A percentile compares a stretch with the other conserved stretches of the same genome.
These are phyloP conservation scores for Noctua comes DNA, from an alignment of 2,888 invertebrate species.

Conservation along the genomic window DNA sequence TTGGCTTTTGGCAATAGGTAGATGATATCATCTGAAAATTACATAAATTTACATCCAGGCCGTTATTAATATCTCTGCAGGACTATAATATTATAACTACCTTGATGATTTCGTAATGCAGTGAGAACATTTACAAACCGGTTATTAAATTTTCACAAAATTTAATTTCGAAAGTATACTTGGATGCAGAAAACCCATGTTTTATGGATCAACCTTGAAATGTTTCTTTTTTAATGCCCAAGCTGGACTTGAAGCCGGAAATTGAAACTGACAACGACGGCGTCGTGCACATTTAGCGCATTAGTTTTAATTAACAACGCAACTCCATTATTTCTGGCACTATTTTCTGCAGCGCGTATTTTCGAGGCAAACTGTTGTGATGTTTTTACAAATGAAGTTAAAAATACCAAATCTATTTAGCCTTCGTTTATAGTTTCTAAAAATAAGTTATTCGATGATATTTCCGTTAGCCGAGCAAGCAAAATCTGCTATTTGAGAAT, in stretches of 20 bases:
- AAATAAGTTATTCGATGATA: conserved; percentile 37
- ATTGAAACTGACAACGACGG: conserved; percentile 5
- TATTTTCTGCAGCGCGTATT: conserved; percentile 13
- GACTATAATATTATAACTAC: not conserved
- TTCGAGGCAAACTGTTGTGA: conserved; percentile 13
- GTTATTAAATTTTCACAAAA: not conserved
- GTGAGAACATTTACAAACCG: not conserved
- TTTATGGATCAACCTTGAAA: not conserved
- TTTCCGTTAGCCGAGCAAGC: conserved; percentile 16
- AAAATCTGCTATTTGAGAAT: conserved; percentile 37
- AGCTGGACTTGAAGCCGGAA: not conserved
- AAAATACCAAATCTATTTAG: conserved; percentile 41
- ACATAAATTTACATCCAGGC: not conserved
- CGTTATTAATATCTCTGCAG: not conserved
- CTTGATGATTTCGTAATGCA: not conserved
- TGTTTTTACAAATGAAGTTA: conserved; percentile 31
- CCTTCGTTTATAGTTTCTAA: conserved; percentile 40
- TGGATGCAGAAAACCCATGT: not conserved
- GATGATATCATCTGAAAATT: not conserved
- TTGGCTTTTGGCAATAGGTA: not conserved
- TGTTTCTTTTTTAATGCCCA: not conserved
- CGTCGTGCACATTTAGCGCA: conserved; percentile 1
- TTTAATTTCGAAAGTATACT: not conserved
- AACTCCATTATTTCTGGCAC: not conserved
- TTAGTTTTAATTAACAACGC: not conserved